phyloP scores from a whole-genome alignment of 2,888 invertebrate species.

The Drosophila macrospina region DNA sequence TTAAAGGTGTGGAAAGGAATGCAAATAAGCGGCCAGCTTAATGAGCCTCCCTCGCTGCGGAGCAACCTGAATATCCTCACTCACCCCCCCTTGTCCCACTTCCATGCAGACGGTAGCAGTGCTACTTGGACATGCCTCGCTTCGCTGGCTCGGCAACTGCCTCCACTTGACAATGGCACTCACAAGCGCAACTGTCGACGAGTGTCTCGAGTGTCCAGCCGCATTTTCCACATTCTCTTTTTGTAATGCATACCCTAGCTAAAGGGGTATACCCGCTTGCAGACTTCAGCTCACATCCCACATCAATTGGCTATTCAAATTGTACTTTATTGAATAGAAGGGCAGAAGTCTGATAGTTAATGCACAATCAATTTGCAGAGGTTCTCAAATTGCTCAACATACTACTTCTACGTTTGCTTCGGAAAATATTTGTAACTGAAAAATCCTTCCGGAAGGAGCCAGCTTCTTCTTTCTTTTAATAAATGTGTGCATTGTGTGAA shows the following conservation, averaged over 20 bases:
- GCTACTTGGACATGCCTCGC: conserved; percentile 38
- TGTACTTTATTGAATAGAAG: too few species aligned
- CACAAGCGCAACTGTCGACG: conserved; percentile 40
- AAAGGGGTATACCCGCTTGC: neutral
- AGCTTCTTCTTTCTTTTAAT: too few species aligned
- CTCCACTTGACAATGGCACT: conserved; percentile 49
- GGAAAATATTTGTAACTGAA: too few species aligned
- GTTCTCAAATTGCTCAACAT: too few species aligned
- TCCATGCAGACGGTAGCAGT: neutral
- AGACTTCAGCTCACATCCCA: too few species aligned
- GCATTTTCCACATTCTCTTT: conserved; percentile 28
- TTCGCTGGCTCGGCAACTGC: conserved; percentile 19
- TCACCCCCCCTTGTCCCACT: neutral
- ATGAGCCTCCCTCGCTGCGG: conserved; percentile 27
- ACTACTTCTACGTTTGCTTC: too few species aligned
- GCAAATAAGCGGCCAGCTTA: conserved; percentile 47
- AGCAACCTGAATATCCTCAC: conserved; percentile 2
- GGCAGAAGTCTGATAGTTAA: too few species aligned
- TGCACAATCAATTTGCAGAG: too few species aligned
- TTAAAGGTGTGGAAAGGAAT: conserved; percentile 47
- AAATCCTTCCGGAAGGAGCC: too few species aligned
- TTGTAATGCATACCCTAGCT: neutral
- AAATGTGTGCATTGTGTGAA: too few species aligned
- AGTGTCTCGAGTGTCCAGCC: conserved; percentile 40
- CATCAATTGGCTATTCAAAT: too few species aligned